phyloP scores from a whole-genome alignment of 2,888 invertebrate species.

The Orthosia incerta region DNA sequence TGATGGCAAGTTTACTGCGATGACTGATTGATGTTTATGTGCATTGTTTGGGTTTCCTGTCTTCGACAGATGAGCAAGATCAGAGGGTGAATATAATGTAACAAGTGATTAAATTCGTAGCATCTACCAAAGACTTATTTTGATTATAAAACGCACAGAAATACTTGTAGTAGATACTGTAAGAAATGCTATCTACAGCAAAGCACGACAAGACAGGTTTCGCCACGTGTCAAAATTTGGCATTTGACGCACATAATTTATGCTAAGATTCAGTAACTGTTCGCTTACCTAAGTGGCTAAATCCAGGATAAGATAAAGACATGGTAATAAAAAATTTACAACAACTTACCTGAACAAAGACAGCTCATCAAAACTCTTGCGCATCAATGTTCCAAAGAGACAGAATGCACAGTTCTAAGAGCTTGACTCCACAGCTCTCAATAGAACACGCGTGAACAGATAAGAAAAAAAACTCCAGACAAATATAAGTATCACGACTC shows the following conservation, averaged over 20 bases:
- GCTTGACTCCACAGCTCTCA: conserved; percentile 44
- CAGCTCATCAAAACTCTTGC: conserved; percentile 37
- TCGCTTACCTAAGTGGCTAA: conserved; percentile 22
- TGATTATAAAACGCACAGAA: background rate
- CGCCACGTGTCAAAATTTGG: conserved; percentile 27
- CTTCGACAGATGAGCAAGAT: background rate
- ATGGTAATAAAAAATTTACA: conserved; percentile 40
- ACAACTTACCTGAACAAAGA: conserved; percentile 44
- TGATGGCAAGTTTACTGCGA: conserved; percentile 24
- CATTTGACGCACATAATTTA: background rate
- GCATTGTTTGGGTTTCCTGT: conserved; percentile 9
- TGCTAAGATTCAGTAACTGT: background rate
- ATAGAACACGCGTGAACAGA: conserved; percentile 59
- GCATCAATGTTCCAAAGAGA: conserved; percentile 37
- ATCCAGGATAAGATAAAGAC: background rate
- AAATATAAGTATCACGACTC: conserved; percentile 68
- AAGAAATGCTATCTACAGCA: background rate
- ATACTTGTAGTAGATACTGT: background rate
- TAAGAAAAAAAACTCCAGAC: conserved; percentile 60
- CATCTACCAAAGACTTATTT: background rate
- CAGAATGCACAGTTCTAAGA: conserved; percentile 45
- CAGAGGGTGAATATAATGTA: background rate
- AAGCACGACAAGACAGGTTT: background rate
- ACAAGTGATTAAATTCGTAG: background rate
- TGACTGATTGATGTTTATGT: conserved; percentile 25